phyloP scores from a whole-genome alignment of 2,113 vertebrate genomes.

The Sorex araneus region DNA sequence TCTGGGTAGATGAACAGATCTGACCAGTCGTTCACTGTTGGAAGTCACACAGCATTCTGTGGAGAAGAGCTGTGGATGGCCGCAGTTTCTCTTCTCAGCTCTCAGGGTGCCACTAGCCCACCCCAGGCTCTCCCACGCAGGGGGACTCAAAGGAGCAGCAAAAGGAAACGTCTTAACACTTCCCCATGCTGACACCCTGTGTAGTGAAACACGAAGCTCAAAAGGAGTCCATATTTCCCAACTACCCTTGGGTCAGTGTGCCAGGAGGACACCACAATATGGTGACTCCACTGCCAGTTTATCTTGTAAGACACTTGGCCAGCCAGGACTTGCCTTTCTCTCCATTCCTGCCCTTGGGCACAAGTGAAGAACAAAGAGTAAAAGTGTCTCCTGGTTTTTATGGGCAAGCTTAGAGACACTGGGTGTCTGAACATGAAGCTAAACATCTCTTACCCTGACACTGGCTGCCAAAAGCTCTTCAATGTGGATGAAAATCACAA shows the following conservation, averaged over 20 bases:
- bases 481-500: no score
- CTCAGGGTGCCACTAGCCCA: neutral
- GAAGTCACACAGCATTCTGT: neutral
- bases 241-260: neutral
- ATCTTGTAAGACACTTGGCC: neutral
- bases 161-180: neutral
- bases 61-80: neutral
- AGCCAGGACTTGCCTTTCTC: neutral
- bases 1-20: neutral
- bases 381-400: neutral
- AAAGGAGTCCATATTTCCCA: neutral
- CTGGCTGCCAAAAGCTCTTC: no score
- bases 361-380: neutral
- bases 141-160: neutral
- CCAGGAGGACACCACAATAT: neutral
- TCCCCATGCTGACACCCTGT: neutral
- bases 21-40: neutral
- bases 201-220: neutral
- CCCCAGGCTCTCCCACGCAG: neutral
- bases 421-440: no score
- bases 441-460: no score
- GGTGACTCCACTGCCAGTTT: neutral
- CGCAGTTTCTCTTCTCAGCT: neutral
- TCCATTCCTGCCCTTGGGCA: slow-evolving; percentile 33
- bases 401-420: no score